Evolutionary conservation across 2,113 vertebrate genomes (phyloP).

Genomic region (Todiramphus saurophagus): DNA sequence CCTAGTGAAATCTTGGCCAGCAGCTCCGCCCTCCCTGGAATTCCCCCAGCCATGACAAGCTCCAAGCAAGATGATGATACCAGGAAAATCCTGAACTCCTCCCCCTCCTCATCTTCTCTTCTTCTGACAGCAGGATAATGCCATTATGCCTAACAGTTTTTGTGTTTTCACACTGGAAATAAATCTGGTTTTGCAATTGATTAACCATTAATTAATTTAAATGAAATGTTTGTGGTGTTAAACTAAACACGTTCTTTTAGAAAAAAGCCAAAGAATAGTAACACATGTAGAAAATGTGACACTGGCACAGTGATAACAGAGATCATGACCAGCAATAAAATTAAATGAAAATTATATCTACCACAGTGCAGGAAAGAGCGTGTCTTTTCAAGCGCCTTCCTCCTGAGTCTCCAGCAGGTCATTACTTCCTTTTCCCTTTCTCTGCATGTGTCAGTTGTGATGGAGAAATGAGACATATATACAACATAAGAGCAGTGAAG

Average conservation of each 20-base stretch:
- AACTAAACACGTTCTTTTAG: neutral
- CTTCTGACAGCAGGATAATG: neutral
- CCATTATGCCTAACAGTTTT: neutral
- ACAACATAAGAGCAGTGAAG: neutral
- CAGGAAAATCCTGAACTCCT: neutral
- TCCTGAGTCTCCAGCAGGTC: neutral
- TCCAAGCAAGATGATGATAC: neutral
- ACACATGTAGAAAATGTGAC: neutral
- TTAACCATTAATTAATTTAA: neutral
- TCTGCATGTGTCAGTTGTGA: neutral
- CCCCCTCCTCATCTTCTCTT: neutral
- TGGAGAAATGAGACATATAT: neutral
- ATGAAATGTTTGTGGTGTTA: neutral
- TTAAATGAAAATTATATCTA: neutral
- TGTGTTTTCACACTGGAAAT: neutral
- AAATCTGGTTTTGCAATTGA: fast-evolving
- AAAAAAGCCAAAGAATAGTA: neutral
- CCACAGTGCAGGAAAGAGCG: neutral
- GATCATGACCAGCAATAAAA: neutral
- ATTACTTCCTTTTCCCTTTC: neutral
- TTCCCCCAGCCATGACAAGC: neutral
- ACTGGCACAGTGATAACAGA: neutral
- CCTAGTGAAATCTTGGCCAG: neutral
- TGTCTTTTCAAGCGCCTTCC: neutral
- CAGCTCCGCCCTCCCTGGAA: neutral